Evolutionary conservation across 2,888 invertebrate genomes (phyloP), one percentile per base, ranked within the genome.

Genomic region (Eupsilia transversa): DNA sequence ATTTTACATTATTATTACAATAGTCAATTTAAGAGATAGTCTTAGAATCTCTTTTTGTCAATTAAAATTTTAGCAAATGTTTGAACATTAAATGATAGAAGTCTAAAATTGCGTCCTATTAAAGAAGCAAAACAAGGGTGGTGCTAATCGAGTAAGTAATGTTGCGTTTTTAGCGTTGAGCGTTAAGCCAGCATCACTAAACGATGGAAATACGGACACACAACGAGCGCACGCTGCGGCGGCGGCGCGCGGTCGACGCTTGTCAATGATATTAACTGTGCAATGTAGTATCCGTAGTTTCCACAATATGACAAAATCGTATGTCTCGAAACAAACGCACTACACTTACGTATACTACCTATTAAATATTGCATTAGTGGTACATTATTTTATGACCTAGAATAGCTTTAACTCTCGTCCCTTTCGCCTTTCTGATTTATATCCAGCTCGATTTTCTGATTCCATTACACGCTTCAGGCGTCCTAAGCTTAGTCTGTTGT

Each of bases 301-400:
- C 17, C 54, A 65, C 54, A 41, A 57, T 41, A 43, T 43, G 33
- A 59, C 30, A 57, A 64, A n/a, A 59, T n/a, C 54, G 43, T 54
- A 59, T 38, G 69, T 68, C 59, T 61, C 65, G 10, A 71, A 80
- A 60, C 66, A 67, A 74, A 71, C 63, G 72, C 14, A n/a, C 57
- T 81, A 72, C 66, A 61, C 79, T 77, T 83, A 86, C 83, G 82
- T 86, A 77, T 75, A 79, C 78, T 87, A n/a, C n/a, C n/a, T n/a
- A 84, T 74, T 63, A 56, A 74, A 81, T 83, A 86, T 88, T 86
- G 86, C 83, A 81, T 82, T 81, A 77, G 33, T 73, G 79, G 70
- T 84, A 72, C 70, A 68, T 77, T 76, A 69, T 49, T 74, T 66
- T 59, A 74, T 75, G 72, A 83, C 67, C 64, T 65, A 49, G 33